Percentiles rank a stretch among this genome's conserved stretches.
phyloP scores from a whole-genome alignment of 37 sponge, comb jelly and placozoan genomes.

The Chondrilla cf. caribensis region DNA sequence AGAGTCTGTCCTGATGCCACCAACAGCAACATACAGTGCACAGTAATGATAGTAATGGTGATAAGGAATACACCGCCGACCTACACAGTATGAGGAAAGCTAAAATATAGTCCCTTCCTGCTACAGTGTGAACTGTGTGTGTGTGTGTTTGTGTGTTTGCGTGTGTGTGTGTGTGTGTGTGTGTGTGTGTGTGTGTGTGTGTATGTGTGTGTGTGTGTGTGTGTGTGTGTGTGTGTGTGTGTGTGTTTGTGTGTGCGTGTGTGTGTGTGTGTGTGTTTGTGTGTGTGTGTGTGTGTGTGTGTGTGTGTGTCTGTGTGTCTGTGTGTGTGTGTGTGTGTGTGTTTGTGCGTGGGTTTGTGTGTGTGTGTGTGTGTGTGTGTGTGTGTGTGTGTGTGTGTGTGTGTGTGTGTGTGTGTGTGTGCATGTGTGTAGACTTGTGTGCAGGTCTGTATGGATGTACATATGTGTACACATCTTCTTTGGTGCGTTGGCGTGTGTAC shows the following conservation, averaged over 20 bases:
- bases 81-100: too few species aligned
- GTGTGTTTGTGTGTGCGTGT: background rate
- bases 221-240: background rate
- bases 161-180: constrained; percentile 8
- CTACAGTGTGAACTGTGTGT: background rate
- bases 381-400: constrained; percentile 19
- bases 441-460: background rate
- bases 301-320: background rate
- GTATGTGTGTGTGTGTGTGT: background rate
- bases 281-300: background rate
- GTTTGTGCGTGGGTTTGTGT: constrained; percentile 24
- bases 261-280: constrained; percentile 2
- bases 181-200: background rate
- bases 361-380: constrained; percentile 47
- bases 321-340: constrained; percentile 14
- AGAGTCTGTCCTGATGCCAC: constrained; percentile 45
- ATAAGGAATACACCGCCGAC: constrained; percentile 45
- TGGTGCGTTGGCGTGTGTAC: too few species aligned
- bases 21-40: constrained; percentile 80
- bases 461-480: background rate
- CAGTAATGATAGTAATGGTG: constrained; percentile 69
- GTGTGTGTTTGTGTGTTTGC: background rate
- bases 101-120: too few species aligned
- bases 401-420: background rate
- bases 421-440: background rate